Base-by-base conservation (phyloP, 2,113 vertebrate genomes). In the Tapirus terrestris region DNA sequence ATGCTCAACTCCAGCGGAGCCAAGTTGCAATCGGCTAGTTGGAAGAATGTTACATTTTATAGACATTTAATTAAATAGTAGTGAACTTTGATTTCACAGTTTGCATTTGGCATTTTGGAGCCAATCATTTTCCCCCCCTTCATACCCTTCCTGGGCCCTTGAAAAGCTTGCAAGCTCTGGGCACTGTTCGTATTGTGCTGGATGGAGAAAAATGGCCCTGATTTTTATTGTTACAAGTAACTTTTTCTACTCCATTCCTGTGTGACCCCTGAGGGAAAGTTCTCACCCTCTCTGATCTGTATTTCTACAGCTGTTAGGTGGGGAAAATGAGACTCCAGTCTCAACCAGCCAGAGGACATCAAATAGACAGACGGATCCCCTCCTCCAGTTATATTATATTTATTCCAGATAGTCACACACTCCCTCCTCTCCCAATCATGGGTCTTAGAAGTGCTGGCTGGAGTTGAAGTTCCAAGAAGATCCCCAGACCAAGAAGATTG, bases 321-420 rank as follows among this genome's bases (percentile, higher is more conserved):
- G 45, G 14, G 33, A 8, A 45, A 14, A 1, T 4, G 3, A 14
- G 14, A 23, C 29, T 77, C 18, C 33, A 5, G 48, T 27, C 33
- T 80, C 70, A 25, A 12, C 60, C 2, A 39, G 45, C 65, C 6
- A 0, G 3, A 4, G 31, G 31, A 23, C 70, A 70, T 63, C 36
- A 75, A 36, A 75, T 4, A 96, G 73, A 89, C 53, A 83, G 61
- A 65, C 23, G 29, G 1, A 36, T 14, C 16, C 48, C 45, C 51
- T 87, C n/a, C n/a, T 87, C 60, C 29, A 31, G n/a, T 60, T 51
- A 3, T 5, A 70, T 70, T 27, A 9, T 1, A 31, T 97, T 96
- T 97, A 98, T 97, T 97, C 39, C 70, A 93, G 27, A 75, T 8
- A 39, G 11, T 20, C 60, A 27, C 29, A 23, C 13, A 43, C 12